Base-by-base conservation (phyloP, 1,140 invertebrate genomes). In the Brachionus koreanus region DNA sequence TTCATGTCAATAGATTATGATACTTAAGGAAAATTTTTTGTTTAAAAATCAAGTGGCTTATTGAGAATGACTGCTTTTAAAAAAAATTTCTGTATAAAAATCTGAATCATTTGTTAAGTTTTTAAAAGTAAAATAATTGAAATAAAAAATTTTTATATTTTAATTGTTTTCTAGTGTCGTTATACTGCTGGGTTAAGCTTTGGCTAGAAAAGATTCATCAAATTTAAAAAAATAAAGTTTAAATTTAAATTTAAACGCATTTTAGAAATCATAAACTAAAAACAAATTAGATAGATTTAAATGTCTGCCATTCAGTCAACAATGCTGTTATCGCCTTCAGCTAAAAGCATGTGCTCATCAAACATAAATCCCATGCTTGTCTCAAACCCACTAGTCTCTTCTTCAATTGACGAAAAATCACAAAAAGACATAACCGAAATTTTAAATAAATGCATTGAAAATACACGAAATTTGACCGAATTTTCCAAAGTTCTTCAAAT, bases 401-500 rank as follows among this genome's bases (percentile, higher is more conserved):
- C 69, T 7, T 74, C 69, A 29, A 65, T 79, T 42, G 76, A 79
- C 33, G 76, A 79, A 42, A 79, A 61, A 61, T 63, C 76, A 1
- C 49, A 42, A 25, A 79, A 79, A 39, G 76, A 79, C 19, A 61
- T 79, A 25, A 37, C 57, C 4, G 76, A 79, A 79, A 79, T 79
- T 42, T 79, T 79, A 35, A 79, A 65, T 25, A 79, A 79, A 61
- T 63, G 61, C 25, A 65, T 79, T 16, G 76, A 79, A 13, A 39
- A 61, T 9, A 39, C 76, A 12, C 33, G 39, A 37, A 79, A 79
- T 65, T 57, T 79, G 29, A 79, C 46, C 12, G 76, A 79, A 19
- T 79, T 79, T 37, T 79, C 76, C 46, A 61, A 79, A 79, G 49
- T 79, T 16, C 49, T 79, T 0, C 76, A 79, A 79, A 79, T 79